Percentiles rank a stretch among this genome's conserved stretches.
These are phyloP conservation scores for Tenthredo notha DNA, from an alignment of 2,888 invertebrate species.

Conservation along the genomic window DNA sequence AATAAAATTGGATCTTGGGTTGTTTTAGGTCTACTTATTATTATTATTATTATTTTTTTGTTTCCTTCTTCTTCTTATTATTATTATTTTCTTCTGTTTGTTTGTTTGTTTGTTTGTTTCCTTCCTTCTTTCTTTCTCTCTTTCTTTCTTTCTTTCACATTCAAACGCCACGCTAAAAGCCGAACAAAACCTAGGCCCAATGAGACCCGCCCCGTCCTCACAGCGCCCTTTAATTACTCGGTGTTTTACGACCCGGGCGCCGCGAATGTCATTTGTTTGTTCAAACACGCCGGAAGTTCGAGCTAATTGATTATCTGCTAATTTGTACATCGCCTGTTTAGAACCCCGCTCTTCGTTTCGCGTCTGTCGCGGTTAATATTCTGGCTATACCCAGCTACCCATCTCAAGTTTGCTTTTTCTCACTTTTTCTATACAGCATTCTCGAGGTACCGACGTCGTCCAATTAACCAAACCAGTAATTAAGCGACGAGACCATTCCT, in stretches of 20 bases:
- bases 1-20: slow-evolving; percentile 61
- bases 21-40: slow-evolving; percentile 41
- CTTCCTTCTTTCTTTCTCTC: slow-evolving; percentile 39
- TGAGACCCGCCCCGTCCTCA: slow-evolving; percentile 63
- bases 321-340: slow-evolving; percentile 69
- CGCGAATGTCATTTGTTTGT: slow-evolving; percentile 71
- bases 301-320: slow-evolving; percentile 75
- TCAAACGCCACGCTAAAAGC: slow-evolving; percentile 52
- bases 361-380: slow-evolving; percentile 51
- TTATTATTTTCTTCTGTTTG: slow-evolving; percentile 38
- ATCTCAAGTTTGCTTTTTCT: slow-evolving; percentile 1
- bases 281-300: slow-evolving; percentile 70
- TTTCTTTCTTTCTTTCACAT: slow-evolving; percentile 53
- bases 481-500: slow-evolving; percentile 38
- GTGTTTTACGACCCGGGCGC: slow-evolving; percentile 70
- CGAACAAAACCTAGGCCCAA: slow-evolving; percentile 58
- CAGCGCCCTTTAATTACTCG: slow-evolving; percentile 71
- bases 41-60: slow-evolving; percentile 9
- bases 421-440: slow-evolving; percentile 40
- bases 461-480: slow-evolving; percentile 51
- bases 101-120: not conserved
- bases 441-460: slow-evolving; percentile 46
- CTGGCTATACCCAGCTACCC: not conserved
- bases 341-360: slow-evolving; percentile 38
- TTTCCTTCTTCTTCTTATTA: slow-evolving; percentile 28